Base-by-base conservation (phyloP, 1,140 invertebrate species). In the Drosophila kanapiae region DNA sequence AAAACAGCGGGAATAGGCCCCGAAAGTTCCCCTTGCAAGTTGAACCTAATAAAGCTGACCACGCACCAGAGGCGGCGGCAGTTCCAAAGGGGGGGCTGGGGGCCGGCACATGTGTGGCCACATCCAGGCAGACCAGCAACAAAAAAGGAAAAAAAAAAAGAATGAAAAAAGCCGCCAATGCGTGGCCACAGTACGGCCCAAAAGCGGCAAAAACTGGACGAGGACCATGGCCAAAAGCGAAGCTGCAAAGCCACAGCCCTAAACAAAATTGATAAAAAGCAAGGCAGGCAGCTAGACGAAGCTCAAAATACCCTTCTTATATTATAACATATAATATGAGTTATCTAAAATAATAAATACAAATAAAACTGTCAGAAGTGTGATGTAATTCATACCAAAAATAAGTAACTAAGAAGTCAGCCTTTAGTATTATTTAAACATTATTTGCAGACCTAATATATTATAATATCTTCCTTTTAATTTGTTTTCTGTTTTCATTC, bases 31-130 rank as follows among this genome's bases (percentile, higher is more conserved):
- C 60, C 71, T 18, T 49, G 71, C 42, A 76, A 80, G 76, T 63
- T 51, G 67, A 88, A 83, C 72, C 83, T 88, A 87, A 87, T 87
- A 87, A 88, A 87, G 71, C 77, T 83, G 72, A 72, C 83, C 80
- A 88, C 76, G 75, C 62, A 78, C 67, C 49, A 43, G 11, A 18
- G 10, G 13, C 7, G 10, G 51, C 10, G 14, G 11, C 2, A 5
- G 45, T 7, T 5, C 6, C 8, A 23, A 4, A n/a, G n/a, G 13
- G 1, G 35, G 51, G 47, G 13, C 14, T 31, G 40, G 10, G 38
- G 31, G 16, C n/a, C 13, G 37, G 59, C 71, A 75, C 74, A 74
- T 82, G 80, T 74, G 80, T 64, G 69, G 62, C 76, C 31, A 61
- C 48, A 62, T 8, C 33, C 59, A 47, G 33, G 43, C 37, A 14